These are phyloP conservation scores for Dryoscopus gambensis DNA, from an alignment of 2,113 vertebrate species.

Conservation along the genomic window DNA sequence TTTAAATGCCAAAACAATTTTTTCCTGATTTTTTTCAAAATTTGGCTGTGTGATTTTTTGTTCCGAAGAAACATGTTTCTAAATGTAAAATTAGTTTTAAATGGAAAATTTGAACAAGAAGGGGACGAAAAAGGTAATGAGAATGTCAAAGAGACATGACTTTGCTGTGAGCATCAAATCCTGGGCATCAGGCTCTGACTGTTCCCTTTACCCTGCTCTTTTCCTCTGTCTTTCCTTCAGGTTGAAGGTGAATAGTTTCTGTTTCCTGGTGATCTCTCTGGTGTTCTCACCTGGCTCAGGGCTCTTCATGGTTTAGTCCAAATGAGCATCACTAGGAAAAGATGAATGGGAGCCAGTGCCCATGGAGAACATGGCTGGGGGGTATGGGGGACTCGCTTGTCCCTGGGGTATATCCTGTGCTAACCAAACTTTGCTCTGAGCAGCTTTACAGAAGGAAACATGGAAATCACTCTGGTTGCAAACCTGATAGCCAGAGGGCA, in stretches of 20 bases:
- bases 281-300: neutral
- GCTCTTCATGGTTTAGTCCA: neutral
- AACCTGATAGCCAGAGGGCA: neutral
- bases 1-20: neutral
- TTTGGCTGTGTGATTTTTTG: rapidly evolving
- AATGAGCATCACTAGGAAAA: constrained; percentile 48
- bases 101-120: neutral
- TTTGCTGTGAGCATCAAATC: neutral
- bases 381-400: rapidly evolving
- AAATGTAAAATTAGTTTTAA: neutral
- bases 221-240: neutral
- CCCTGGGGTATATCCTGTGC: rapidly evolving
- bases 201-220: neutral
- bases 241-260: constrained; percentile 47
- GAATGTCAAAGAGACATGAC: neutral
- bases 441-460: constrained; percentile 45
- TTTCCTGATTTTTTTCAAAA: neutral
- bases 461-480: neutral
- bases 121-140: too few species aligned
- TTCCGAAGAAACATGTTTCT: neutral
- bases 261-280: neutral
- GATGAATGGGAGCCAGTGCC: neutral
- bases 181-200: neutral
- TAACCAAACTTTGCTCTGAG: neutral
- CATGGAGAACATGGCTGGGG: rapidly evolving